Percentiles rank a stretch among this genome's conserved stretches.
Conservation (phyloP, 2,797 vertebrate species). For the Coregonus sp. region DNA sequence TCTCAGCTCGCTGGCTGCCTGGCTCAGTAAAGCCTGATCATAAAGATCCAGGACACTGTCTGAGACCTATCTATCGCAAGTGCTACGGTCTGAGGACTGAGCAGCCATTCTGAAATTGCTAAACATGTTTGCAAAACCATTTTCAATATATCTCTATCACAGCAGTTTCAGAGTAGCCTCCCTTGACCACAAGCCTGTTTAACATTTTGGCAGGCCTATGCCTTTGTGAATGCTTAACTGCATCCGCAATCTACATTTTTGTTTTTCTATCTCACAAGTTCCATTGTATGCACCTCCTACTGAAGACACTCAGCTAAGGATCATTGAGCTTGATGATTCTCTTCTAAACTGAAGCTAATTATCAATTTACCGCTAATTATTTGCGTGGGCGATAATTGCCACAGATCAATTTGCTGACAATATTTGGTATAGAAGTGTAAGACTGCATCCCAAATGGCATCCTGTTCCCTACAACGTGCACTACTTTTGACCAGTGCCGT, state of each 20-base stretch:
- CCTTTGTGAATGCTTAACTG: neutral
- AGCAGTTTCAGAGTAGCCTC: neutral
- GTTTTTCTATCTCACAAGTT: neutral
- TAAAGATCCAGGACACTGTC: conserved; percentile 9
- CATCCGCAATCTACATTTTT: neutral
- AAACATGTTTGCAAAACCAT: neutral
- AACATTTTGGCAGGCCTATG: neutral
- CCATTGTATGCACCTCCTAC: neutral
- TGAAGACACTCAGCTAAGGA: neutral
- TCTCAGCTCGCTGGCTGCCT: neutral
- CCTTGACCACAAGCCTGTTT: neutral
- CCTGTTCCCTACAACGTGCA: neutral
- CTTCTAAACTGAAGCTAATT: conserved; percentile 7
- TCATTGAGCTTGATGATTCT: neutral
- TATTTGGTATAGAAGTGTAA: conserved; percentile 16
- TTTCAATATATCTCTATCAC: neutral
- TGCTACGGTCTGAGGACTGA: neutral
- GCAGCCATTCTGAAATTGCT: neutral
- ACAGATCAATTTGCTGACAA: neutral
- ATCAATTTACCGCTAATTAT: conserved; percentile 16
- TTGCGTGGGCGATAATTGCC: conserved; percentile 15
- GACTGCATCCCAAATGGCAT: neutral
- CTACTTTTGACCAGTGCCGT: neutral
- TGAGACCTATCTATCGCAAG: neutral
- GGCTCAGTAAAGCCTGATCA: conserved; percentile 27